Conservation (phyloP, 2,797 vertebrate species). For the Gymnothorax javanicus region DNA sequence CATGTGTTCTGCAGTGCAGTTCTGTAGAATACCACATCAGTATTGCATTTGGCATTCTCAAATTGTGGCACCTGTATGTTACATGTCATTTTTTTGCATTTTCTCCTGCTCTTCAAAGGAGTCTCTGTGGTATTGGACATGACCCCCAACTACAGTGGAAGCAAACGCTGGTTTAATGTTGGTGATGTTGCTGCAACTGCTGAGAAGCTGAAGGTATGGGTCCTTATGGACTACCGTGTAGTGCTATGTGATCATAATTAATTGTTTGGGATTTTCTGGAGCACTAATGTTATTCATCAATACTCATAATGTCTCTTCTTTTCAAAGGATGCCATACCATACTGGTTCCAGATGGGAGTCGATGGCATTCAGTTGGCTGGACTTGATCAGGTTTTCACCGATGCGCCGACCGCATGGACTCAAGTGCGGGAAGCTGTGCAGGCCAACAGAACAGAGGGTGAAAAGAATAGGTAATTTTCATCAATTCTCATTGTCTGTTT, state of each 20-base stretch:
- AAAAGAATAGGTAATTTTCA: conserved; percentile 59
- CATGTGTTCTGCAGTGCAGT: background rate
- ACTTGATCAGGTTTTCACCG: conserved; percentile 39
- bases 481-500: background rate
- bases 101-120: conserved; percentile 59
- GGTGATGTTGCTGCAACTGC: fast-evolving
- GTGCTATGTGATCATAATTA: background rate
- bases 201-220: conserved; percentile 61
- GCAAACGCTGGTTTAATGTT: conserved; percentile 65
- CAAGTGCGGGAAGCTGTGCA: conserved; percentile 49
- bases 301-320: background rate
- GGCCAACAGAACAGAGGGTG: conserved; percentile 58
- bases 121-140: conserved; percentile 83
- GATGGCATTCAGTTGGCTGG: conserved; percentile 77
- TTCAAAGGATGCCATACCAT: conserved; percentile 67
- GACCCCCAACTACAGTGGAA: conserved; percentile 77
- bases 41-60: background rate
- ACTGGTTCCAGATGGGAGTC: conserved; percentile 75
- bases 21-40: background rate
- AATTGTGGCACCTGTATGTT: background rate
- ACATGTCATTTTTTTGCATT: background rate
- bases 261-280: background rate
- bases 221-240: background rate
- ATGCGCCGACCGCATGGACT: conserved; percentile 31
- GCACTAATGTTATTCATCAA: background rate